These are phyloP conservation scores for Lytechinus variegatus DNA, from an alignment of 35 echinoderm and acorn worm species.

Conservation along the genomic window DNA sequence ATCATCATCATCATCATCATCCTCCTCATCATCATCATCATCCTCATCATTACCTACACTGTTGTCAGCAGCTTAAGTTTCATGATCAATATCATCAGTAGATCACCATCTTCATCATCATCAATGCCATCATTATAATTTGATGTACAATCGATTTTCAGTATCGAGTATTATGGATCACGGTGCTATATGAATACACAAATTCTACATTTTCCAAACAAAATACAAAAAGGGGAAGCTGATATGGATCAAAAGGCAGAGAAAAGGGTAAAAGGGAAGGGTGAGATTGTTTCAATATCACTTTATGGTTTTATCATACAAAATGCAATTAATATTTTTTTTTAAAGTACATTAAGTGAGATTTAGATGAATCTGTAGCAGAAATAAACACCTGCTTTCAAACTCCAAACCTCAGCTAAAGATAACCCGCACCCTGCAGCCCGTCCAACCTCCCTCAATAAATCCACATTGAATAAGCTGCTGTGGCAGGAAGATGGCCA, in stretches of 20 bases:
- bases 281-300: too few species aligned
- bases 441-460: background rate
- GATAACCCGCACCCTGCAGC: background rate
- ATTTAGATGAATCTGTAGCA: background rate
- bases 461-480: background rate
- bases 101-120: too few species aligned
- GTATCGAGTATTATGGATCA: background rate
- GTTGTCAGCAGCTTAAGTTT: too few species aligned
- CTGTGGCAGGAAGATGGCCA: background rate
- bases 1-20: too few species aligned
- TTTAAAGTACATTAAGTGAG: background rate
- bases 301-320: background rate
- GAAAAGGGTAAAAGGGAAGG: background rate
- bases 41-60: too few species aligned
- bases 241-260: background rate
- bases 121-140: background rate
- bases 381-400: background rate
- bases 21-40: too few species aligned
- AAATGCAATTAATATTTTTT: background rate
- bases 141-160: background rate
- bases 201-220: background rate
- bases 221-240: background rate
- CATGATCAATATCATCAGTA: too few species aligned
- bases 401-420: background rate
- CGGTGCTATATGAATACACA: background rate